Evolutionary conservation across 2,797 vertebrate species (phyloP).

Genomic region (Gorsachius magnificus): DNA sequence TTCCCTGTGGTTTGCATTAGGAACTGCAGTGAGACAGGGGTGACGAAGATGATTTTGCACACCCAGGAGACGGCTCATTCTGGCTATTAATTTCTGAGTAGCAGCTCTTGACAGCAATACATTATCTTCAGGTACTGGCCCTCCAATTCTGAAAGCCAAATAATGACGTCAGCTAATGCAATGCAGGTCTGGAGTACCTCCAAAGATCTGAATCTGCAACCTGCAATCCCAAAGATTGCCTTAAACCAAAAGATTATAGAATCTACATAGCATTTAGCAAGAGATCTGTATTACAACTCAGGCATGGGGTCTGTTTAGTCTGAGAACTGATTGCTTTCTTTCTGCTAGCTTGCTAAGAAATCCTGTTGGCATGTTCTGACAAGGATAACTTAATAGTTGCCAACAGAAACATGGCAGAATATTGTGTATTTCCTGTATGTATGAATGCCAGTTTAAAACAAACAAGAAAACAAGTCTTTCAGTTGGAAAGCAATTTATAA

Average conservation of each 20-base stretch:
- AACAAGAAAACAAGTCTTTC: constrained; percentile 76
- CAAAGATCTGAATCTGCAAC: constrained; percentile 24
- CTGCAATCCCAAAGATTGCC: not conserved
- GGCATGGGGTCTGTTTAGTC: constrained; percentile 66
- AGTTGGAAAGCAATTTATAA: constrained; percentile 56
- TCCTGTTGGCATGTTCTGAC: constrained; percentile 74
- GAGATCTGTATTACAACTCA: constrained; percentile 15
- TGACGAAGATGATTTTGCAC: not conserved
- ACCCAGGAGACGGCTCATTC: not conserved
- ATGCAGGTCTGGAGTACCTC: not conserved
- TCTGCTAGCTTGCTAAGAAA: constrained; percentile 70
- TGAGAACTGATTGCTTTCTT: constrained; percentile 70
- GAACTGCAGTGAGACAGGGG: not conserved
- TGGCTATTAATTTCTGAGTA: not conserved
- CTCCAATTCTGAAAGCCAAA: not conserved
- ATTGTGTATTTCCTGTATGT: constrained; percentile 69
- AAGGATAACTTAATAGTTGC: constrained; percentile 71
- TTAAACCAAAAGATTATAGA: not conserved
- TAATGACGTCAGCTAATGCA: not conserved
- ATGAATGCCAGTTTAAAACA: constrained; percentile 68
- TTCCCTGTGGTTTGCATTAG: not conserved
- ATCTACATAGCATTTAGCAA: constrained; percentile 11
- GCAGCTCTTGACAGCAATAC: not conserved
- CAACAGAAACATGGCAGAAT: constrained; percentile 79
- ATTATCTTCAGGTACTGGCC: not conserved